Base-by-base conservation (phyloP, 2,888 invertebrate genomes). In the Therioaphis trifolii region DNA sequence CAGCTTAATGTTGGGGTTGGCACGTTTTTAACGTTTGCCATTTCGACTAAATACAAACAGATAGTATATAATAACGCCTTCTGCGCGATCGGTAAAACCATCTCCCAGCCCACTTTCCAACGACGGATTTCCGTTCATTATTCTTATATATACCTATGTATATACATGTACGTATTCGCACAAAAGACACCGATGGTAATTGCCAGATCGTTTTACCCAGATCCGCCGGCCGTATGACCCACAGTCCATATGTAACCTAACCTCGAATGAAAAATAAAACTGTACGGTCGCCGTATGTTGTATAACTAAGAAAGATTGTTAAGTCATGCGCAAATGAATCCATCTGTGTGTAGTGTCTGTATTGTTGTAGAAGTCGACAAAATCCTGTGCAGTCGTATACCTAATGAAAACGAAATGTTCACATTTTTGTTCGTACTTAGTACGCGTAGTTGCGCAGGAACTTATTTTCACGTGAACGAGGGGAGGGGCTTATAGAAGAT, bases 111-210 rank as follows among this genome's bases (percentile, higher is more conserved):
- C 61, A 72, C 71, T 71, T 80, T 72, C 35, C 80, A 18, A 14
- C 68, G 27, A 55, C 69, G 80, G 58, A 72, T 80, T 71, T 80
- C 79, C 79, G 71, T 80, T 80, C 55, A n/a, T 55, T 78, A 77
- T 69, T 77, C 52, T 52, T 29, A 18, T 49, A 72, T 46, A 76
- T 61, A 27, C 43, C 27, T 29, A 14, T n/a, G n/a, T 61, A 15
- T n/a, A 27, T 0, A 24, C 29, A 9, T 35, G 55, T 14, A 12
- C 15, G 29, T 63, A 77, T 21, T 66, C 52, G 43, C 78, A 78
- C 78, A 78, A 68, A 78, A 78, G 77, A 66, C 77, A 35, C 18
- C n/a, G 68, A 79, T 27, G 68, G 78, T 55, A 78, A 68, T 78
- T 68, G 68, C 0, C 55, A 55, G 63, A 63, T 82, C 82, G 52